Conservation (phyloP, 2,113 vertebrate species). For the Micronycteris hirsuta region DNA sequence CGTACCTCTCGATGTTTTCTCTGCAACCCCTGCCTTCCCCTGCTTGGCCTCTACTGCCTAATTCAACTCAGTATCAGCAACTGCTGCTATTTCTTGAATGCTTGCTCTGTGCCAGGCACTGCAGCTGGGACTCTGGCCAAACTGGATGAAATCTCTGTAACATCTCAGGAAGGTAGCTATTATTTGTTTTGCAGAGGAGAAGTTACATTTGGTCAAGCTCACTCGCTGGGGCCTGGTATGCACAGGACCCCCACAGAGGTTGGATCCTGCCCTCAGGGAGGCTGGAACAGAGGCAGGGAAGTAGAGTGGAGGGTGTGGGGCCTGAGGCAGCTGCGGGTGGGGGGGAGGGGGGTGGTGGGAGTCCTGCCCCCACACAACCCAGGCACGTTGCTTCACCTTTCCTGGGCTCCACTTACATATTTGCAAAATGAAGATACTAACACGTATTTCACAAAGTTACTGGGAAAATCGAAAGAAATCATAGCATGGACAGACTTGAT, state of each 20-base stretch:
- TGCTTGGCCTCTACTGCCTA: background rate
- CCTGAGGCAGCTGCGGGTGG: fast-evolving
- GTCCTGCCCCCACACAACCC: too few relatives aligned
- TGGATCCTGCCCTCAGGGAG: background rate
- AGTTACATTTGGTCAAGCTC: background rate
- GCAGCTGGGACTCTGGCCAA: background rate
- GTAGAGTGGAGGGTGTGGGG: fast-evolving
- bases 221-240: background rate
- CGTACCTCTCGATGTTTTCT: background rate
- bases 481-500: background rate
- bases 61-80: background rate
- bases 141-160: background rate
- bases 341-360: too few relatives aligned
- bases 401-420: background rate
- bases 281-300: background rate
- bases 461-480: background rate
- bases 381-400: background rate
- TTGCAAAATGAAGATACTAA: background rate
- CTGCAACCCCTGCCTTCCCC: background rate
- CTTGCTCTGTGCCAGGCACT: background rate
- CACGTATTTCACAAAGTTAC: background rate
- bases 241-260: too few relatives aligned
- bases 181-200: background rate
- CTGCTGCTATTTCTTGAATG: background rate
- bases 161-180: background rate